phyloP scores from a whole-genome alignment of 1,140 invertebrate species.

The Zaprionus lachaisei region DNA sequence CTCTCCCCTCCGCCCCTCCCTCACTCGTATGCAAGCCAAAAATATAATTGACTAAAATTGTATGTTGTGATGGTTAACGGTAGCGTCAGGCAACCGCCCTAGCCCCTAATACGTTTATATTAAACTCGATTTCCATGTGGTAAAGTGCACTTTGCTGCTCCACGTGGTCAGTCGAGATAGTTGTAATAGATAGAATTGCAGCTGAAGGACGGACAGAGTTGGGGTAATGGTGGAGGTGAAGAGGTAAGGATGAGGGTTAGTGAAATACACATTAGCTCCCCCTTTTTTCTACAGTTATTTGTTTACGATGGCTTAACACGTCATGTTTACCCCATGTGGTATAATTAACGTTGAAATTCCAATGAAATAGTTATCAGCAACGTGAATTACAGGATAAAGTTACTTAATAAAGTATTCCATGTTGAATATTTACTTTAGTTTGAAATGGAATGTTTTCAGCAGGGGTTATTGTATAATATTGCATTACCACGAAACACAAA shows the following conservation, averaged over 20 bases:
- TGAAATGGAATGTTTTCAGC: background rate
- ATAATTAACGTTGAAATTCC: background rate
- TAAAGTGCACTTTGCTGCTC: slow-evolving; percentile 1
- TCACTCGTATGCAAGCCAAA: slow-evolving; percentile 29
- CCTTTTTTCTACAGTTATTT: background rate
- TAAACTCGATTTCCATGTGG: background rate
- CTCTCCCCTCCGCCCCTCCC: background rate
- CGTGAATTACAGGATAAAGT: background rate
- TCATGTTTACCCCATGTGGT: background rate
- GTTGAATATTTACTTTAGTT: background rate
- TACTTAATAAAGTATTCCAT: background rate
- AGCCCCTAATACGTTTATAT: background rate
- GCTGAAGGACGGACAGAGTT: background rate
- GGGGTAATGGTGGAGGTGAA: background rate
- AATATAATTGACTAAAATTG: slow-evolving; percentile 77
- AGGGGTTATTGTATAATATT: background rate
- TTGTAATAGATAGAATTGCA: slow-evolving; percentile 2
- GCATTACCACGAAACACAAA: background rate
- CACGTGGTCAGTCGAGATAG: background rate
- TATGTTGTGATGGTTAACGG: slow-evolving; percentile 31
- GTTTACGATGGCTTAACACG: background rate
- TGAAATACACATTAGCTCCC: background rate
- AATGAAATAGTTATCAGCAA: background rate
- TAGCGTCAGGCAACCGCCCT: background rate
- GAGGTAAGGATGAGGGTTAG: background rate